Base-by-base conservation (phyloP, 2,113 vertebrate species). In the Strix uralensis region DNA sequence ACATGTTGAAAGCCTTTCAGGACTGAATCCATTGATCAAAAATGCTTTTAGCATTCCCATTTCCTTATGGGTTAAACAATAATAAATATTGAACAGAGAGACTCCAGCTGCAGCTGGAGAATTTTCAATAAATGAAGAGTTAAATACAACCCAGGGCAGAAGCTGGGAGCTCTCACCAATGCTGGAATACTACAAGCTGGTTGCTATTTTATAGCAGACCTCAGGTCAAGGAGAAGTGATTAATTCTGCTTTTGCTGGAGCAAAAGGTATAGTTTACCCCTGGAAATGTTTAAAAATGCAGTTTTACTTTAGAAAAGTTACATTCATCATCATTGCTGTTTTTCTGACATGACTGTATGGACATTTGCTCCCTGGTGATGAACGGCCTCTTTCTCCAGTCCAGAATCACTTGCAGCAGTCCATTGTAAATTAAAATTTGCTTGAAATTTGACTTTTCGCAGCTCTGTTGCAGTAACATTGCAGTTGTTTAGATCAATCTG, bases 121-220 rank as follows among this genome's bases (percentile, higher is more conserved):
- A 81, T 70, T 93, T 96, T 87, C 67, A 93, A 88, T 95, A 91
- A 95, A 90, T 54, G 69, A 73, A 85, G 90, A 80, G 72, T 81
- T 90, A 87, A 95, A 92, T 65, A 63, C 18, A 80, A 89, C 16
- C 8, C 38, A 58, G 77, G 20, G 30, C 46, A 92, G 36, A 86
- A 36, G 38, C 42, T 73, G 52, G 29, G 30, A 92, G 9, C 27
- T 82, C 17, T 82, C 40, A 70, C 51, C 47, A 58, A 7, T 78
- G 25, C 26, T 49, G 92, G 73, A 90, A 71, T 59, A 26, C n/a
- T 63, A 20, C 47, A 88, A 67, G 44, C 51, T 86, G n/a, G 62
- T 81, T 94, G 51, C 36, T 85, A 47, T 96, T 92, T 85, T 74
- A 51, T 27, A 78, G 51, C 9, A 66, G 75, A 85, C 47, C 27